phyloP scores from a whole-genome alignment of 2,888 invertebrate genomes.

The Muscina levida region DNA sequence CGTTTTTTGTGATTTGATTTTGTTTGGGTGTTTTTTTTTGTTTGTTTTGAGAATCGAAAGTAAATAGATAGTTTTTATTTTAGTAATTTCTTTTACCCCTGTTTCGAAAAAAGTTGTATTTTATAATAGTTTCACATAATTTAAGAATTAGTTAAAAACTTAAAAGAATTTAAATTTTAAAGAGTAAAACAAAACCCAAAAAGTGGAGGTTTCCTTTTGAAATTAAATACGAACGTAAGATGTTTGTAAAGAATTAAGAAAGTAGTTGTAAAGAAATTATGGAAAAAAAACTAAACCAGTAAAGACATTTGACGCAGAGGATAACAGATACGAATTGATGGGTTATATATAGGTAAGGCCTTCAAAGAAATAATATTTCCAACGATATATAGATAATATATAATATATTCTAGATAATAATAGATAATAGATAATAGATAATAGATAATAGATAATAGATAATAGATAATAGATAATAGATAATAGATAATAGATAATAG shows the following conservation, averaged over 20 bases:
- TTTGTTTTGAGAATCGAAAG: conserved; percentile 64
- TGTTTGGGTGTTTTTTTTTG: conserved; percentile 62
- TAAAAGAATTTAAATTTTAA: no score
- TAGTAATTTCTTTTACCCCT: conserved; percentile 39
- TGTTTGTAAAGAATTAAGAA: no score
- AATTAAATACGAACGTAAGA: conserved; percentile 8
- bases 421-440: no score
- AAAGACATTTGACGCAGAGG: conserved; percentile 57
- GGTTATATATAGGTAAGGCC: no score
- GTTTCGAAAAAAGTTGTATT: conserved; percentile 3
- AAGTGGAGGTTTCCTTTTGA: conserved; percentile 36
- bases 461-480: no score
- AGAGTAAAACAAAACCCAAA: conserved; percentile 16
- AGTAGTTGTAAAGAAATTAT: conserved; percentile 1
- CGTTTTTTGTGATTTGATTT: conserved; percentile 70
- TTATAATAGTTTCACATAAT: conserved; percentile 20
- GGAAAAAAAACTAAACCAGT: not conserved
- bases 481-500: no score
- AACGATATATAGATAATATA: no score
- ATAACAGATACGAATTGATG: no score
- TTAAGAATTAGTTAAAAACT: conserved; percentile 13
- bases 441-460: no score
- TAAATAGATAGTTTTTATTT: conserved; percentile 48
- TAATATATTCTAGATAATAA: no score
- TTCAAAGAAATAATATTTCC: no score